Base-by-base conservation (phyloP, 2,888 invertebrate species). In the Ochropleura plecta region DNA sequence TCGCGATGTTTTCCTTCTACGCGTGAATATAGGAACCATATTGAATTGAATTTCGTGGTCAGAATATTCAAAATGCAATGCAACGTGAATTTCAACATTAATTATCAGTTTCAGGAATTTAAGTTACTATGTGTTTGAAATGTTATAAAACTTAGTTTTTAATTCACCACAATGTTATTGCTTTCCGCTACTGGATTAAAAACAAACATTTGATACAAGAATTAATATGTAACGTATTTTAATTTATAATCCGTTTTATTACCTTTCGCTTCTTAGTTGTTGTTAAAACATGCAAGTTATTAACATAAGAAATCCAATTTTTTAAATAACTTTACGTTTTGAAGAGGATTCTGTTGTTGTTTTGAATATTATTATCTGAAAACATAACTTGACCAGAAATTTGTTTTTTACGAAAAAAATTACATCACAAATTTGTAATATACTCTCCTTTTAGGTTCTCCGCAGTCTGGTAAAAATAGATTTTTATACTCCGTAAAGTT, bases 191-290 rank as follows among this genome's bases (percentile, higher is more conserved):
- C 51, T 62, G 57, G 69, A 44, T 72, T 30, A 42, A 62, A 57
- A 57, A 77, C 18, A 81, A 57, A 66, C 68, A 60, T 10, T 51
- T 66, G 69, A 62, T 69, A 60, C n/a, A 49, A 71, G 30, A 70
- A 77, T 66, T 42, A 66, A 76, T 53, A 48, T 40, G 16, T 48
- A 71, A 71, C 16, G 18, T 76, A 55, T 62, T 68, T 42, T 62
- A 79, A 70, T 67, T 76, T 63, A 53, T 67, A 66, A 69, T 66
- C 67, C 12, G 63, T 77, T 71, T 70, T 71, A 76, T 60, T 76
- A 51, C 64, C 30, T 80, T 71, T 79, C 76, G 71, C 55, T 55
- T 64, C 48, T 63, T n/a, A 9, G 10, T 30, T 30, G 6, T 57
- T 53, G 59, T 46, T 71, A 57, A 76, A 79, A 46, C 57, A 59